Evolutionary conservation across 2,113 vertebrate species (phyloP).

Genomic region (Stercorarius parasiticus): DNA sequence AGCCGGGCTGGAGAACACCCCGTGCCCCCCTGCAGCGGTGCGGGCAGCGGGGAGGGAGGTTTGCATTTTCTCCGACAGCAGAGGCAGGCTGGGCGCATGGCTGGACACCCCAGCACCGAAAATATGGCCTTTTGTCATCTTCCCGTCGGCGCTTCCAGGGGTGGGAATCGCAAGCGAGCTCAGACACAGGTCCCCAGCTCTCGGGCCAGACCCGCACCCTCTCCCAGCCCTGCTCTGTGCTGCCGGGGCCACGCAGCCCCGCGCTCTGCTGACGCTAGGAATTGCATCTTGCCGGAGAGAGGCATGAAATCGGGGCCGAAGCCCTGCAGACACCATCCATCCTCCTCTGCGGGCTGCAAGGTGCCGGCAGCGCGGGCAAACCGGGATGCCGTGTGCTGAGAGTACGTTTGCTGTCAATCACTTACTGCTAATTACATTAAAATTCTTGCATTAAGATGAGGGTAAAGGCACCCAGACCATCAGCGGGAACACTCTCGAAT

Average conservation of each 20-base stretch:
- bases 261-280: fast-evolving
- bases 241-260: neutral
- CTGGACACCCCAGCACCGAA: neutral
- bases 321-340: neutral
- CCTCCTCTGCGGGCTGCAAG: neutral
- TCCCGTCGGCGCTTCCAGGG: neutral
- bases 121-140: neutral
- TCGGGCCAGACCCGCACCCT: neutral
- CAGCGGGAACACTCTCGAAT: neutral
- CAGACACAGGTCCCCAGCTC: neutral
- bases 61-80: neutral
- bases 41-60: neutral
- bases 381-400: neutral
- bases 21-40: neutral
- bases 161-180: neutral
- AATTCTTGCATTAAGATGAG: neutral
- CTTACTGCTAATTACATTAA: neutral
- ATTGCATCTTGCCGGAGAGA: neutral
- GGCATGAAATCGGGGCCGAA: neutral
- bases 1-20: neutral
- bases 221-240: neutral
- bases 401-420: neutral
- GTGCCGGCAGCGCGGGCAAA: neutral
- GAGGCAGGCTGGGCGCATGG: neutral
- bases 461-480: neutral